Base-by-base conservation (phyloP, 2,797 vertebrate genomes). In the Myoxocephalus aenaeus region DNA sequence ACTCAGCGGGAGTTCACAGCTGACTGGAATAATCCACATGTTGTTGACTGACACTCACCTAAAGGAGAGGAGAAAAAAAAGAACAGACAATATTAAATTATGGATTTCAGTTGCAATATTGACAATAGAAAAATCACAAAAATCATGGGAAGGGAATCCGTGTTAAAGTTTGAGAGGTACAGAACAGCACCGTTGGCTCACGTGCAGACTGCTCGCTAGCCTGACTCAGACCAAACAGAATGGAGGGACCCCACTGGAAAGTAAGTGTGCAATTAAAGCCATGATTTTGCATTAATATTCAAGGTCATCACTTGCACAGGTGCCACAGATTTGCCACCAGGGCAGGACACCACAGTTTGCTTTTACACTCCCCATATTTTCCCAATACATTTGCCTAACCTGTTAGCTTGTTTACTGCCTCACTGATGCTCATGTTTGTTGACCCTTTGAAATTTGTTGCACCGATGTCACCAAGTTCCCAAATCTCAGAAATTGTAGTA, bases 41-140 rank as follows among this genome's bases (percentile, higher is more conserved):
- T 36, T 77, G 90, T 87, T 89, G 92, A 90, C 86, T 92, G 93
- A 93, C 90, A 95, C 95, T 95, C 93, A 96, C 95, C 95, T 95
- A 81, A 65, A 89, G 80, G 83, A 90, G 71, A 86, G 44, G n/a
- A 73, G 75, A 80, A 72, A 27, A 27, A 56, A 67, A 12, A 83
- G 34, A 76, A 61, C 3, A 77, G 61, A 82, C 79, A 70, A 78
- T 18, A 69, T 86, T 86, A 87, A 84, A 89, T 90, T 80, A 85
- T 86, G 73, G 59, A 92, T 82, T 85, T 70, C 44, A 77, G 81
- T 79, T 87, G 89, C 79, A 90, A 79, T 77, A 86, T 86, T 88
- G 80, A 91, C 87, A 81, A 82, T 77, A 82, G 46, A 65, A 70
- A 81, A 87, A 84, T 87, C 87, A 87, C 82, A 89, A 81, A 86